Conservation (phyloP, 2,797 vertebrate species). For the Neomorphus geoffroyi region DNA sequence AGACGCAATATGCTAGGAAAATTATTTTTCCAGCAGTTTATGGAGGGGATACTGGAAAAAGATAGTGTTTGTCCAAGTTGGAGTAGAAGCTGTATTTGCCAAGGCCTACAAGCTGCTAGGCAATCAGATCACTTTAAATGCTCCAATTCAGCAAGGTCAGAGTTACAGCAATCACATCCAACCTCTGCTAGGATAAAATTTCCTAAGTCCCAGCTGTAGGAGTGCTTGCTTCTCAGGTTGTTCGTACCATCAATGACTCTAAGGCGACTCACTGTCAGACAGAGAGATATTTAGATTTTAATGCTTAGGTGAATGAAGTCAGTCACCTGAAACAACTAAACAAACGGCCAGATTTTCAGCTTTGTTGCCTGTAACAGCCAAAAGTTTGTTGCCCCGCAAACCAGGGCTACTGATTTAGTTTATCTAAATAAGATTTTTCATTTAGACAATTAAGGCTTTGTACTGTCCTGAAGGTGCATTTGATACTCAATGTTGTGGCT, state of each 20-base stretch:
- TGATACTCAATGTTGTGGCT: not conserved
- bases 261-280: not conserved
- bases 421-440: not conserved
- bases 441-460: not conserved
- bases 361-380: not conserved
- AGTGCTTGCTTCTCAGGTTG: not conserved
- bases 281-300: not conserved
- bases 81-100: not conserved
- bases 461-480: not conserved
- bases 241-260: not conserved
- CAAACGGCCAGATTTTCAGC: not conserved
- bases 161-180: not conserved
- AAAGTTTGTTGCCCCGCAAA: not conserved
- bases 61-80: not conserved
- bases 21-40: not conserved
- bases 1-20: not conserved
- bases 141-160: not conserved
- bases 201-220: not conserved
- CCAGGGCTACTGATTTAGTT: not conserved
- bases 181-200: not conserved
- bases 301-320: not conserved
- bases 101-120: not conserved
- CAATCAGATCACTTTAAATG: not conserved
- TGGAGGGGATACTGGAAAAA: not conserved
- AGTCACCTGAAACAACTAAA: not conserved